These are phyloP conservation scores for Amiota mariae DNA, from an alignment of 2,888 invertebrate species.

Conservation along the genomic window DNA sequence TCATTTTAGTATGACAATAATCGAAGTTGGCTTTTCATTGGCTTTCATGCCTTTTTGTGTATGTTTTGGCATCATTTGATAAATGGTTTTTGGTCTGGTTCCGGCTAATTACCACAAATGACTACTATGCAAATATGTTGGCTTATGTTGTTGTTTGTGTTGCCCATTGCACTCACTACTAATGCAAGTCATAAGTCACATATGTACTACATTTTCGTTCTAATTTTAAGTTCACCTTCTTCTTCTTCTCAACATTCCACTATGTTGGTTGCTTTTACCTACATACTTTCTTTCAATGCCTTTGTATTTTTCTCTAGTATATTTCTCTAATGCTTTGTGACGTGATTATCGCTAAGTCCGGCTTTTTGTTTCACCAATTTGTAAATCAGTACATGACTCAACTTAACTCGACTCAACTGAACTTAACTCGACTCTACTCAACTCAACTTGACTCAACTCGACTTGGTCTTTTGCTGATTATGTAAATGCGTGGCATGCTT, in stretches of 20 bases:
- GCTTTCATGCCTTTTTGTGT: background rate
- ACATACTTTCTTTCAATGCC: too few species aligned
- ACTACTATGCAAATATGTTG: background rate
- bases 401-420: background rate
- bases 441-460: background rate
- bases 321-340: background rate
- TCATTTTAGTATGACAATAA: too few species aligned
- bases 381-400: conserved; percentile 7
- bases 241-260: background rate
- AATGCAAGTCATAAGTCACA: conserved; percentile 15
- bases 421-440: background rate
- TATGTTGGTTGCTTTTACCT: too few species aligned
- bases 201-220: background rate
- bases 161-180: background rate
- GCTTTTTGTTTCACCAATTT: conserved; percentile 9
- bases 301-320: too few species aligned
- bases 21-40: too few species aligned
- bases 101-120: conserved; percentile 1
- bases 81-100: background rate
- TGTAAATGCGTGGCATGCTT: conserved; percentile 10
- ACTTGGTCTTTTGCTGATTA: conserved; percentile 7
- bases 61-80: background rate
- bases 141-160: background rate
- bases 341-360: background rate
- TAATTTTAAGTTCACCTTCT: background rate